Conservation (phyloP, 2,797 vertebrate genomes). For the Diceros bicornis region DNA sequence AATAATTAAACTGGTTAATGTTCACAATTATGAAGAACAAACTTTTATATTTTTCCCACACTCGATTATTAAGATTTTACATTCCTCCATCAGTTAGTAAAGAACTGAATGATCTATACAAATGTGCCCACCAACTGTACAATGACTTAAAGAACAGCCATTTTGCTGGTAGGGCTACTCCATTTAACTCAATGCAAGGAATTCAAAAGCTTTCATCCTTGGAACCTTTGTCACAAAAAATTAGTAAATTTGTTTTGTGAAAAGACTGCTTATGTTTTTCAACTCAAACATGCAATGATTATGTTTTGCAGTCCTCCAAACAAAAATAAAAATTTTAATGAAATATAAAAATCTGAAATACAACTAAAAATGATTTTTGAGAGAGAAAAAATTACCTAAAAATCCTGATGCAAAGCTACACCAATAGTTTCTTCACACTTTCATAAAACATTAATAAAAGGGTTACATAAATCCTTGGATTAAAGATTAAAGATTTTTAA, state of each 20-base stretch:
- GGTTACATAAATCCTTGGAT: conserved; percentile 82
- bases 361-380: conserved; percentile 14
- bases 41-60: conserved; percentile 52
- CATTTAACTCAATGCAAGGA: conserved; percentile 54
- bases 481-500: conserved; percentile 74
- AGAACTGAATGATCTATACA: conserved; percentile 59
- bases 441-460: conserved; percentile 83
- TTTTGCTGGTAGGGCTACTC: not conserved
- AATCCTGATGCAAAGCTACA: conserved; percentile 53
- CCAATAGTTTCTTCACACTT: conserved; percentile 73
- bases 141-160: conserved; percentile 50
- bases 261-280: conserved; percentile 52
- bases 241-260: conserved; percentile 55
- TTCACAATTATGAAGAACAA: conserved; percentile 56
- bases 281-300: conserved; percentile 64
- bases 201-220: conserved; percentile 58
- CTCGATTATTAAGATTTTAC: conserved; percentile 61
- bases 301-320: conserved; percentile 54
- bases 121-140: conserved; percentile 1
- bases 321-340: conserved; percentile 55
- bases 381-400: conserved; percentile 54
- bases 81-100: conserved; percentile 9
- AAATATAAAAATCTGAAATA: conserved; percentile 66
- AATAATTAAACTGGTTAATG: conserved; percentile 47
- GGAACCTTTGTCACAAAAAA: not conserved